Evolutionary conservation across 2,797 vertebrate species (phyloP).

Genomic region (Passerculus sandwichensis): DNA sequence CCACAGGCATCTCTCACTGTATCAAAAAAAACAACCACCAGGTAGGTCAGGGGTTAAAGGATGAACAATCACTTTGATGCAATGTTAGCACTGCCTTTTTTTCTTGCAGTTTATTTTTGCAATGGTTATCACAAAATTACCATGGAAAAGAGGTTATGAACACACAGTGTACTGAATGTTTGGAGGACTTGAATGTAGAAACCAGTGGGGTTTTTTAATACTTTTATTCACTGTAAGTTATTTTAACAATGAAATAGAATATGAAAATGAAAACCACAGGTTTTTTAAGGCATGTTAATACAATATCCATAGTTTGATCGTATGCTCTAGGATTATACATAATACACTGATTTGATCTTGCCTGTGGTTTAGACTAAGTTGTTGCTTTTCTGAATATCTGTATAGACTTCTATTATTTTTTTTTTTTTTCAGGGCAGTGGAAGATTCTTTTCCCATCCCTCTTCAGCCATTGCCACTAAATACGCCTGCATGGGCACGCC

Average conservation of each 20-base stretch:
- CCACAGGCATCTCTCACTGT: slow-evolving; percentile 69
- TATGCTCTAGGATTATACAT: neutral
- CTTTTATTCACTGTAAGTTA: neutral
- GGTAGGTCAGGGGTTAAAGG: slow-evolving; percentile 66
- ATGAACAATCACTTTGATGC: neutral
- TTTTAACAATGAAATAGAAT: neutral
- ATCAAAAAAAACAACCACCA: slow-evolving; percentile 55
- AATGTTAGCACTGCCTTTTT: neutral
- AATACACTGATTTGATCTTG: neutral
- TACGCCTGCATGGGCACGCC: slow-evolving; percentile 80
- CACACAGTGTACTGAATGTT: neutral
- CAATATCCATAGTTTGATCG: neutral
- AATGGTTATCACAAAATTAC: neutral
- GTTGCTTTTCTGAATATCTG: neutral
- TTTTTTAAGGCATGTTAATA: neutral
- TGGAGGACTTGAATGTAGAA: neutral
- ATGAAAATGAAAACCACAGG: neutral
- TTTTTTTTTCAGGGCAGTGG: slow-evolving; percentile 52
- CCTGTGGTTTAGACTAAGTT: neutral
- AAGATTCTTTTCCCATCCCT: slow-evolving; percentile 75
- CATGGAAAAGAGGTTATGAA: neutral
- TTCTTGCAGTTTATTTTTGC: neutral
- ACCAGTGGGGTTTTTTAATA: neutral
- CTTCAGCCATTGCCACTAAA: slow-evolving; percentile 78
- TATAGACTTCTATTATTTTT: neutral